Base-by-base conservation (phyloP, 1,140 invertebrate species). In the Sycophaga agraensis region DNA sequence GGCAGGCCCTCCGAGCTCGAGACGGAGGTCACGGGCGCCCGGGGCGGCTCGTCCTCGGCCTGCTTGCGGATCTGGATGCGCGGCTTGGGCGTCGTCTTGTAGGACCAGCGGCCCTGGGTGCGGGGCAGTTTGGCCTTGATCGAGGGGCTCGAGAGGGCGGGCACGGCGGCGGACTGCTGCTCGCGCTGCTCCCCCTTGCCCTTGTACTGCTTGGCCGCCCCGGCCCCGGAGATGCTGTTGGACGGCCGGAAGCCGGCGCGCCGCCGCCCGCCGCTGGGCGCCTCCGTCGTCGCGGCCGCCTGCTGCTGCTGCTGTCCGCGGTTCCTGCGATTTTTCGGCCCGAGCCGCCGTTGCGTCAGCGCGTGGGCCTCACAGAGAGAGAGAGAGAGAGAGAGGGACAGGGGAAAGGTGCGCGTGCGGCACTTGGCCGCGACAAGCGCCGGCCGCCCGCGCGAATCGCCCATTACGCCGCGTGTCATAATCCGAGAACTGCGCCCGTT, bases 31-130 rank as follows among this genome's bases (percentile, higher is more conserved):
- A n/a, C n/a, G n/a, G n/a, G n/a, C n/a, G n/a, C n/a, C n/a, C n/a
- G n/a, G n/a, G n/a, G 28, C 5, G 78, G 79, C 56, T 86, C 85
- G 22, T 85, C 84, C n/a, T 82, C 84, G n/a, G 82, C 78, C 54
- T 85, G 85, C 69, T 88, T 91, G 31, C 91, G 84, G 65, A 94
- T 94, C 39, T 87, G 86, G 0, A 94, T 87, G 72, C 91, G 85
- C 2, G 92, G 92, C 71, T 93, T 94, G 0, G 91, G 88, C 2
- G 91, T 90, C 0, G 91, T 91, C 74, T 92, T 93, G 73, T 93
- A 94, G 54, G 93, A 89, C 91, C 91, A 94, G 62, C 91, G 85
- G 28, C 90, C 90, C 42, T 90, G 89, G 0, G 89, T 84, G 49
- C 90, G 82, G 54, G 90, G 88, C 14, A 91, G 76, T 72, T 91